These are phyloP conservation scores for Mythimna pallens DNA, from an alignment of 2,888 invertebrate genomes.

Conservation along the genomic window DNA sequence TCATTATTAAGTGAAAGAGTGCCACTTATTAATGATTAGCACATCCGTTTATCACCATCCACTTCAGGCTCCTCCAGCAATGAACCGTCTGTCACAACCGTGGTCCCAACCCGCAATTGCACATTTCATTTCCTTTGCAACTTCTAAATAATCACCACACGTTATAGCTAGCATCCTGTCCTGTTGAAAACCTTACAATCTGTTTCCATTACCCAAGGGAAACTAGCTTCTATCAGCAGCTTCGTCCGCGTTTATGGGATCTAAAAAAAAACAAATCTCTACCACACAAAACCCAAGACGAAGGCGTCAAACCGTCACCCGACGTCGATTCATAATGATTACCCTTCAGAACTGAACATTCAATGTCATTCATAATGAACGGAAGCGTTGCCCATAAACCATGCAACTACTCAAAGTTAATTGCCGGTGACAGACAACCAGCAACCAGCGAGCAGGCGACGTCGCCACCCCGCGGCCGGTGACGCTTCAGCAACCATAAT, in stretches of 20 bases:
- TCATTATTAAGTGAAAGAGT: not conserved
- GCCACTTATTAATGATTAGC: not conserved
- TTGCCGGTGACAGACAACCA: conserved; percentile 19
- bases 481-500: conserved; percentile 46
- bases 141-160: not conserved
- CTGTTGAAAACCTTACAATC: not conserved
- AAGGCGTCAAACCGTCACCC: not conserved
- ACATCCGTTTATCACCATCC: not conserved
- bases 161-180: not conserved
- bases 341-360: conserved; percentile 20
- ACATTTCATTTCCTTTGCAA: not conserved
- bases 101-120: too few species aligned
- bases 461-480: conserved; percentile 20
- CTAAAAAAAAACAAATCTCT: conserved; percentile 2
- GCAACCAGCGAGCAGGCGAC: conserved; percentile 16
- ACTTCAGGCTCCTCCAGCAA: not conserved
- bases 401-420: conserved; percentile 36
- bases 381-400: conserved; percentile 42
- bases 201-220: not conserved
- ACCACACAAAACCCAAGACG: not conserved
- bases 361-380: conserved; percentile 42
- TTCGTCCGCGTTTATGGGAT: too few species aligned
- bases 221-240: not conserved
- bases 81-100: not conserved
- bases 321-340: not conserved